Conservation (phyloP, 2,888 invertebrate genomes). For the Lymantria monacha region DNA sequence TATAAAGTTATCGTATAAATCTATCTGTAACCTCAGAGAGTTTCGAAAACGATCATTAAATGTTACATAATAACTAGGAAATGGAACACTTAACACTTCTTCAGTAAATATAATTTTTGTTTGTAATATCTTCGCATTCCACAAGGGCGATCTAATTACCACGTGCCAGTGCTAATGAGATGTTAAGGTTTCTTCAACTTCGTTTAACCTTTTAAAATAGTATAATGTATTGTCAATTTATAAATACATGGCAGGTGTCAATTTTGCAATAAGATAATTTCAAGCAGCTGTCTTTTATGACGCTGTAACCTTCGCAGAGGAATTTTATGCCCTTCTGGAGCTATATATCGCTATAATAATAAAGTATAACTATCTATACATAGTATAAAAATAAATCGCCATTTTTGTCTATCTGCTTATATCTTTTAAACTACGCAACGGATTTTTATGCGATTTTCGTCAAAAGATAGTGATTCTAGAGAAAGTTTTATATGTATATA, state of each 20-base stretch:
- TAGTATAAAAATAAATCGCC: no score
- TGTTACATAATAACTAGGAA: slow-evolving; percentile 17
- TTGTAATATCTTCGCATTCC: slow-evolving; percentile 17
- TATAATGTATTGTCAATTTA: slow-evolving; percentile 14
- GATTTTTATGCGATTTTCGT: no score
- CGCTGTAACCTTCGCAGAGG: slow-evolving; percentile 40
- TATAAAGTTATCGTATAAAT: no score
- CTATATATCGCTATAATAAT: no score
- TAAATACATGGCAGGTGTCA: slow-evolving; percentile 38
- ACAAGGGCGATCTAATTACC: slow-evolving; percentile 42
- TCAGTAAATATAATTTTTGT: slow-evolving; percentile 14
- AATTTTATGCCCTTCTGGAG: slow-evolving; percentile 29
- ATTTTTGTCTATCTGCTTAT: no score
- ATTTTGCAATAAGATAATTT: slow-evolving; percentile 18
- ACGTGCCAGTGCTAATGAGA: slow-evolving; percentile 28
- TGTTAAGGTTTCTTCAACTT: slow-evolving; percentile 12
- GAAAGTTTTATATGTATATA: no score
- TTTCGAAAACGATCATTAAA: slow-evolving; percentile 7
- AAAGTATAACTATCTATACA: no score
- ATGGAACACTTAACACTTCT: slow-evolving; percentile 21
- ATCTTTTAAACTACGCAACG: no score
- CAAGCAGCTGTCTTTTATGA: slow-evolving; percentile 52
- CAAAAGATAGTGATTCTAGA: no score
- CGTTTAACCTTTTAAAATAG: slow-evolving; percentile 36
- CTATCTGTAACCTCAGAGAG: no score